Conservation (phyloP, 2,113 vertebrate species). For the Paradoxurus hermaphroditus region DNA sequence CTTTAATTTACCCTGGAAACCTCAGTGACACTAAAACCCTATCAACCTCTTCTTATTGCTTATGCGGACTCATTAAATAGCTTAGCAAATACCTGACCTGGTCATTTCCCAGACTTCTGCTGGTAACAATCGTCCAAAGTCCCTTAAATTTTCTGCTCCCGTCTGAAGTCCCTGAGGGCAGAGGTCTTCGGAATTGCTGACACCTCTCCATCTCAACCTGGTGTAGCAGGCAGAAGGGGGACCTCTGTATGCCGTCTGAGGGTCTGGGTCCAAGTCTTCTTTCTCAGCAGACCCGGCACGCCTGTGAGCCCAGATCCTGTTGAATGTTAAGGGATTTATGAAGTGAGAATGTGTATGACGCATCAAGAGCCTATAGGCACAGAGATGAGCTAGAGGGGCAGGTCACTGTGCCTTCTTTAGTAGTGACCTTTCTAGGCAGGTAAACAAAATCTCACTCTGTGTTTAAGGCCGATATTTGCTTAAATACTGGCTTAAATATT, state of each 20-base stretch:
- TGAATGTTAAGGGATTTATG: background rate
- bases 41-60: slow-evolving; percentile 53
- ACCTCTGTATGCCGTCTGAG: rapidly evolving
- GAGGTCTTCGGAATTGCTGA: slow-evolving; percentile 6
- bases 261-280: background rate
- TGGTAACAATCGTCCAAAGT: slow-evolving; percentile 40
- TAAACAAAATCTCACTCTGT: background rate
- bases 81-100: slow-evolving; percentile 53
- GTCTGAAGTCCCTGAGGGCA: background rate
- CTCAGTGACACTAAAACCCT: slow-evolving; percentile 31
- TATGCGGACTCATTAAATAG: slow-evolving; percentile 40
- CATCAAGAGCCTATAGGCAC: background rate
- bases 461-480: background rate
- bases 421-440: background rate
- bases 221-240: too few relatives aligned
- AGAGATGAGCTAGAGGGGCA: background rate
- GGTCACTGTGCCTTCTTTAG: background rate
- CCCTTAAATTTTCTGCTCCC: background rate
- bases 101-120: slow-evolving; percentile 36
- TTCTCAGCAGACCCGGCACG: background rate
- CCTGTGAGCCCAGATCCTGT: background rate
- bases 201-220: background rate
- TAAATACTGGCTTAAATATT: background rate
- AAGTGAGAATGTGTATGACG: rapidly evolving
- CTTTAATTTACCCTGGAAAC: slow-evolving; percentile 50